Base-by-base conservation (phyloP, 2,888 invertebrate genomes). In the Nomada hirtipes region DNA sequence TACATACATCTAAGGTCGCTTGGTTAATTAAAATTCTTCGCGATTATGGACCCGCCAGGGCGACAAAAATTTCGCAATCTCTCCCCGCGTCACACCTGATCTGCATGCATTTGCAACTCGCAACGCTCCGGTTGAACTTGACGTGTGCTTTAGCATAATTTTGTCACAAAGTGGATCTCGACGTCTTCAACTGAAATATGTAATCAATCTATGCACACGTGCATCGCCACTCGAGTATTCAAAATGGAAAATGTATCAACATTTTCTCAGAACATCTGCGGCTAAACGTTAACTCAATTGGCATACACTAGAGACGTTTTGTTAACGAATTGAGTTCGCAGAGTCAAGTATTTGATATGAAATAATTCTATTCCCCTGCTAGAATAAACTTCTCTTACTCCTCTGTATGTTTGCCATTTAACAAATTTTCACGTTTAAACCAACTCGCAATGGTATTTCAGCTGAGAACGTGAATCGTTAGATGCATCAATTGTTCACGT, bases 21-120 rank as follows among this genome's bases (percentile, higher is more conserved):
- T n/a, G 47, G n/a, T 47, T 61, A 79, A 83, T 83, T 82, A 83
- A 82, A 79, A 79, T 79, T 71, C 65, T 9, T 18, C 1, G 29
- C 11, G 44, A 82, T 74, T 47, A 29, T 18, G 15, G 15, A 13
- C 55, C 11, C 42, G 64, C 29, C 42, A 47, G 26, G 59, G 23
- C 47, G 36, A 47, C 11, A 23, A 44, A 80, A 80, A 18, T 81
- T 82, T 29, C 10, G 9, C 7, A 26, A 15, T n/a, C 47, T 26
- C 36, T 10, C 42, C 2, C 26, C 20, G 18, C 18, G 15, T 67
- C 29, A 0, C 18, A n/a, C 26, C 9, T 13, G 4, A n/a, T 23
- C 3, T 44, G n/a, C n/a, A 55, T 52, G 23, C 55, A 26, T 63
- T 47, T 11, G 47, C 29, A 50, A 23, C 20, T 59, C 18, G 20